Evolutionary conservation across 2,113 vertebrate species (phyloP), one percentile per base, ranked within the genome.

Genomic region (Lampris megalopsis): DNA sequence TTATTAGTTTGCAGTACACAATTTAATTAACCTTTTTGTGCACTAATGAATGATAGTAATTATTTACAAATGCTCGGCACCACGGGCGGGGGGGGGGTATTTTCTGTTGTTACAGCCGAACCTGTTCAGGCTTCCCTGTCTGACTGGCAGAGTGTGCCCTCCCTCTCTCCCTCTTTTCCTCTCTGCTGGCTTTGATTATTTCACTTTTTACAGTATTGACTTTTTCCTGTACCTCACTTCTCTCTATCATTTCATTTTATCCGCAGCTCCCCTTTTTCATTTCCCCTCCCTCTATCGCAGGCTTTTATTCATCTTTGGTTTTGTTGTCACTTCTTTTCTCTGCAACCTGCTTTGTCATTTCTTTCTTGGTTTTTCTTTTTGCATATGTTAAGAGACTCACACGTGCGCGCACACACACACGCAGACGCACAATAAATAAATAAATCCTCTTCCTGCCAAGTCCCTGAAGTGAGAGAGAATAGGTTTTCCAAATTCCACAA

Each of bases 231-330:
- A 24, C 42, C 40, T 68, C 58, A 48, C 61, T 71, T 64, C 41
- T 73, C 42, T 81, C 68, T 38, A 69, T 84, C 58, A 11, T 41
- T 70, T 82, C 67, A 77, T 86, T 88, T 90, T 79, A 68, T 79
- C 73, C 75, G 63, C 24, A 6, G 24, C 24, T 75, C 4, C 67
- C 50, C 69, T 88, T 82, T 80, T 71, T 86, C 81, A 75, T 68
- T 74, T 82, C 58, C 64, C 77, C 52, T 59, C 65, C 74, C 63
- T 79, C 68, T 67, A 65, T 86, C 74, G 69, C 56, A 45, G 74
- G 63, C 70, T 75, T 83, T 84, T 80, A 74, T 86, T 86, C 61
- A 84, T 83, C 73, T 81, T 86, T 90, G 79, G 52, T 91, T 84
- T 79, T 24, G 2, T 73, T 92, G 87, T 89, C 79, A 82, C 65